Evolutionary conservation across 2,888 invertebrate genomes (phyloP), one percentile per base, ranked within the genome.

Genomic region (Eristalis tenax): DNA sequence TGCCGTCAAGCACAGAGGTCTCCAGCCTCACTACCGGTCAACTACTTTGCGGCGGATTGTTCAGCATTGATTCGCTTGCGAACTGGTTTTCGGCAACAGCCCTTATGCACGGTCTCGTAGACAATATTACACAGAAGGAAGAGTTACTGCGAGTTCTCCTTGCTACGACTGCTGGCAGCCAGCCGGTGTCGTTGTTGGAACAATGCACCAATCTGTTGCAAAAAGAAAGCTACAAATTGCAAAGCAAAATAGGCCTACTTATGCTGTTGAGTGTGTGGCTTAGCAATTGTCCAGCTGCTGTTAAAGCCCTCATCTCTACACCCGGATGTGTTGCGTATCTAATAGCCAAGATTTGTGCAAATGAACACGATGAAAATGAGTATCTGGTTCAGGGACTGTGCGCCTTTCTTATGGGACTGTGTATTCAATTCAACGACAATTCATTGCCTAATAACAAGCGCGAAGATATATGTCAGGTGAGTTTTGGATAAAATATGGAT

Each of bases 1-100:
- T 99, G 15, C 99, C 99, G 0, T 96, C 97, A 1, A 95, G 97
- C 35, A 94, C 96, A 0, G 97, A 97, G 91, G 96, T 95, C 8
- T 94, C 95, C 0, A 94, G 94, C 4, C 92, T 96, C 18, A 96
- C 96, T 10, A 96, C 95, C 69, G 98, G 99, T 0, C 99, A 99
- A 93, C 94, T 99, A 26, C 94, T 99, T 13, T 99, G 99, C 91
- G 97, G 97, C 1, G 99, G 99, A 0, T 93, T 99, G 32, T 98
- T 99, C 92, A 97, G 97, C 70, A 94, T 95, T 0, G 99, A 99
- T 91, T 94, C 97, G 0, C 94, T 98, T 28, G 97, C 98, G 35
- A 98, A 97, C 92, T 99, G 99, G 99, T 98, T 99, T 93, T 97
- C 98, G 0, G 95, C 98, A 0, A 97, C 98, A 0, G 97, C 98